These are phyloP conservation scores for Willisornis vidua DNA, from an alignment of 2,113 vertebrate genomes.

Conservation along the genomic window DNA sequence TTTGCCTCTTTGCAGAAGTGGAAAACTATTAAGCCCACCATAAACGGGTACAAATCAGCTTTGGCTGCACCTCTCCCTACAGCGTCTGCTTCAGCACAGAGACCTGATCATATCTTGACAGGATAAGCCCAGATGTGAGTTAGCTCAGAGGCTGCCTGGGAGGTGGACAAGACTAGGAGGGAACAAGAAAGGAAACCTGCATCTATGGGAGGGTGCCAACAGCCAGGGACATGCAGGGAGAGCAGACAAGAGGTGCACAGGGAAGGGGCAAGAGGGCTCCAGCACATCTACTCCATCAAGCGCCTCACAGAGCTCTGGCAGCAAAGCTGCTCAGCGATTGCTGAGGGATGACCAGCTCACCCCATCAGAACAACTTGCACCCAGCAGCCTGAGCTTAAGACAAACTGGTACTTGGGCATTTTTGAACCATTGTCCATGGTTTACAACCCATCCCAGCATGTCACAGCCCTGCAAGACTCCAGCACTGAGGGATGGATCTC, in stretches of 20 bases:
- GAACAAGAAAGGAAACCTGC: not conserved
- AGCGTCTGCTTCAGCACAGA: constrained; percentile 20
- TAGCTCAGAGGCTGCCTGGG: not conserved
- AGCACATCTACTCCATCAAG: not conserved
- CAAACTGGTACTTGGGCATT: not conserved
- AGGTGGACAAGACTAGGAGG: not conserved
- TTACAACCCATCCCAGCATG: not conserved
- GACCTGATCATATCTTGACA: not conserved
- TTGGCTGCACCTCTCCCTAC: not conserved
- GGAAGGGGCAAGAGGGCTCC: not conserved
- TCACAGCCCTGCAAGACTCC: not conserved
- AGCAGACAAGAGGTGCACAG: not conserved
- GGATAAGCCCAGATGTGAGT: not conserved
- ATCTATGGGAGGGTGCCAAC: not conserved
- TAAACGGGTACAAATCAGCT: not conserved
- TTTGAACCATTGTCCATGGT: not conserved
- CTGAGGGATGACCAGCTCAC: not conserved
- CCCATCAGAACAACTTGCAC: not conserved
- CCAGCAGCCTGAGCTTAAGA: not conserved
- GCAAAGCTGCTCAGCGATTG: not conserved
- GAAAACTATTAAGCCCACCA: not conserved
- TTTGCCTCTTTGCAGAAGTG: constrained; percentile 18
- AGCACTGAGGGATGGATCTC: not conserved
- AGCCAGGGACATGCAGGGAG: not conserved
- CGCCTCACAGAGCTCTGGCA: not conserved